phyloP scores from a whole-genome alignment of 2,113 vertebrate genomes.

The Microtus montanus region DNA sequence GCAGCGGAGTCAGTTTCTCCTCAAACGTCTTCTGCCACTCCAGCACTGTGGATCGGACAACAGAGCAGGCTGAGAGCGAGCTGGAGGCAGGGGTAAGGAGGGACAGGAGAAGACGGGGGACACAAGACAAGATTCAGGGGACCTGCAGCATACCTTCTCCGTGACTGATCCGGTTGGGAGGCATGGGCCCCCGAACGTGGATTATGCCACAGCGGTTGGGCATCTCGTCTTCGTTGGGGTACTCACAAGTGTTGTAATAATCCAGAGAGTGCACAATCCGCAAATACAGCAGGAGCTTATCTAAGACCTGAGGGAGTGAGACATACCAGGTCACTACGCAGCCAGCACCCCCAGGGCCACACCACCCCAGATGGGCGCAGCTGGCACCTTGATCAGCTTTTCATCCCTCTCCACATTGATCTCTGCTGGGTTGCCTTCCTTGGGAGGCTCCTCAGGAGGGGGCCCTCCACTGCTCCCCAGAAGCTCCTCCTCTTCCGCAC shows the following conservation, averaged over 20 bases:
- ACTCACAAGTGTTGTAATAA: conserved; percentile 95
- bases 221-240: conserved; percentile 97
- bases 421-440: conserved; percentile 92
- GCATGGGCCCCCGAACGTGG: conserved; percentile 93
- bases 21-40: conserved; percentile 95
- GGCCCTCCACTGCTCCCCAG: conserved; percentile 89
- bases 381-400: conserved; percentile 92
- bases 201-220: conserved; percentile 96
- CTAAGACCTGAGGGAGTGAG: conserved; percentile 87
- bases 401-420: conserved; percentile 94
- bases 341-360: not conserved
- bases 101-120: no score
- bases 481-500: conserved; percentile 94
- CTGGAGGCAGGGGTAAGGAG: not conserved
- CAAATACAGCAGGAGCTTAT: conserved; percentile 92
- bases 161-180: conserved; percentile 93
- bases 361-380: rapidly evolving
- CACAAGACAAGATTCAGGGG: not conserved
- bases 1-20: conserved; percentile 91
- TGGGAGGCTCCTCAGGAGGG: conserved; percentile 88
- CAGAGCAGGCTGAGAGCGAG: not conserved
- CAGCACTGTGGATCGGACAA: conserved; percentile 83
- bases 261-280: conserved; percentile 95
- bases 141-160: conserved; percentile 87
- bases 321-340: not conserved